These are phyloP conservation scores for Temnopleurus reevesii DNA, from an alignment of 53 echinoderm and acorn worm genomes.

Conservation along the genomic window DNA sequence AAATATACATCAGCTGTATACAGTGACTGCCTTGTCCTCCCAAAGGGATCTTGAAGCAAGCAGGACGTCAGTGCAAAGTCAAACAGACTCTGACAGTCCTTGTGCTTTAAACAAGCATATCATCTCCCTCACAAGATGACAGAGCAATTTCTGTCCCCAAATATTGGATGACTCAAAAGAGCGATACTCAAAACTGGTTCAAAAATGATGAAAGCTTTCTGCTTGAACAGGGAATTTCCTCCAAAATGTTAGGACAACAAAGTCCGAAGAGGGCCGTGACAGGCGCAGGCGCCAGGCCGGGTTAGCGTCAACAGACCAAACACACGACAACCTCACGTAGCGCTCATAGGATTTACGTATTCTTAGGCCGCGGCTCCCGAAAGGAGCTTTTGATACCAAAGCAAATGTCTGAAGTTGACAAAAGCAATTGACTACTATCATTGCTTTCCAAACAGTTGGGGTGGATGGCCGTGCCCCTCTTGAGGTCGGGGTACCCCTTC, in stretches of 20 bases:
- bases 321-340: conserved; percentile 21
- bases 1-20: background rate
- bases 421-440: conserved; percentile 31
- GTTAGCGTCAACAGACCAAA: conserved; percentile 23
- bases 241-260: conserved; percentile 31
- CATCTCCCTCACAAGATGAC: conserved; percentile 19
- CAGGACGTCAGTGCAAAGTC: background rate
- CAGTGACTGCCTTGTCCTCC: background rate
- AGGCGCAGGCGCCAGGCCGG: conserved; percentile 24
- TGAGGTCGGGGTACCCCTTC: conserved; percentile 19
- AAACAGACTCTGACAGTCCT: background rate
- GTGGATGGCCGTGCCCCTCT: background rate
- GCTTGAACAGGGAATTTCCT: conserved; percentile 37
- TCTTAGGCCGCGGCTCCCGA: background rate
- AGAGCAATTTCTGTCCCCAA: conserved; percentile 31
- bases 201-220: conserved; percentile 31
- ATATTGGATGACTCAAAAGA: conserved; percentile 44
- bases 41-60: background rate
- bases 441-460: conserved; percentile 26
- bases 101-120: conserved; percentile 30
- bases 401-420: conserved; percentile 37
- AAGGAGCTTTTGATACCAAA: conserved; percentile 31
- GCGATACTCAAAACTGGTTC: background rate
- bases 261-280: background rate
- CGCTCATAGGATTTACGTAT: conserved; percentile 24